phyloP scores from a whole-genome alignment of 2,888 invertebrate species.

The Cerceris rybyensis region DNA sequence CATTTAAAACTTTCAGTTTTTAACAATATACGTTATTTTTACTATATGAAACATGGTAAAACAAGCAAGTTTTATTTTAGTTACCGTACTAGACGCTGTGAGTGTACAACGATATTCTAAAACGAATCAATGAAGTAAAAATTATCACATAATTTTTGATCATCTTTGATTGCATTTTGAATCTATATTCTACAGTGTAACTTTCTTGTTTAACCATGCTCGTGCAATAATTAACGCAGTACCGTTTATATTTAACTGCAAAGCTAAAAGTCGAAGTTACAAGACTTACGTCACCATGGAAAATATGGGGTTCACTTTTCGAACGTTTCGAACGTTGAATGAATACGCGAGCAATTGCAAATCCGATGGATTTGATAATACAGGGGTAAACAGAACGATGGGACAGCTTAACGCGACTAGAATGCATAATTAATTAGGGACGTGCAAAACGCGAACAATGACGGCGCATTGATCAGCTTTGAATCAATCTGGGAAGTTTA shows the following conservation, averaged over 20 bases:
- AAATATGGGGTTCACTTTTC: conserved; percentile 2
- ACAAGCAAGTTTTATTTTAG: too few species aligned
- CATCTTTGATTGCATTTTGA: background rate
- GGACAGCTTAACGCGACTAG: background rate
- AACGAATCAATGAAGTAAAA: too few species aligned
- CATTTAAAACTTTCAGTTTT: too few species aligned
- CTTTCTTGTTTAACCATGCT: background rate
- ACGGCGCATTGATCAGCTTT: background rate
- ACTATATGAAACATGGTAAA: too few species aligned
- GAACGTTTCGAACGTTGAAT: background rate
- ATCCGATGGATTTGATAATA: conserved; percentile 14
- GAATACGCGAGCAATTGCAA: conserved; percentile 9
- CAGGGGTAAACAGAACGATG: conserved; percentile 4
- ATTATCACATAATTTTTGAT: too few species aligned
- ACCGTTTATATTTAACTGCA: background rate
- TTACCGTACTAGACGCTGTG: too few species aligned
- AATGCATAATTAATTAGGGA: conserved; percentile 26
- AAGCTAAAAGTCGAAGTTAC: background rate
- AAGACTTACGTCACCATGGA: background rate
- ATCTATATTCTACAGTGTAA: background rate
- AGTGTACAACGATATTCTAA: too few species aligned
- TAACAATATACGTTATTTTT: too few species aligned
- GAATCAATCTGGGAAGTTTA: background rate
- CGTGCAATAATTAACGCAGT: background rate
- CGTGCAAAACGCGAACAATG: background rate